These are phyloP conservation scores for Catocala nupta DNA, from an alignment of 2,888 invertebrate genomes.

Conservation along the genomic window DNA sequence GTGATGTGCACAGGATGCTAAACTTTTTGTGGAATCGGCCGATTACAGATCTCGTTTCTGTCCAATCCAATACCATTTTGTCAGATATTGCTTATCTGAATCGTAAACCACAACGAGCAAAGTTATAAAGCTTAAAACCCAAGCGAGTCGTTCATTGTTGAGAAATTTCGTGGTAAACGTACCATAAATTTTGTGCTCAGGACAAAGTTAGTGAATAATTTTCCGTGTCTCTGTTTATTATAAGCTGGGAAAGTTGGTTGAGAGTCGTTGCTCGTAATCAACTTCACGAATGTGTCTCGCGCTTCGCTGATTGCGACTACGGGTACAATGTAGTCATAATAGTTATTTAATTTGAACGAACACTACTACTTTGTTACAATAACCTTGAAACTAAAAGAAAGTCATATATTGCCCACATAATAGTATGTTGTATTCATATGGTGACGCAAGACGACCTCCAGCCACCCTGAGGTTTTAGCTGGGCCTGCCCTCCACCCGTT, in stretches of 20 bases:
- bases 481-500: too few species aligned
- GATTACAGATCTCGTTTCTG: constrained; percentile 31
- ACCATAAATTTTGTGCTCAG: constrained; percentile 83
- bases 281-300: constrained; percentile 71
- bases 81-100: constrained; percentile 64
- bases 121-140: constrained; percentile 79
- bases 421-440: too few species aligned
- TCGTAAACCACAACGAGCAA: constrained; percentile 66
- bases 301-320: constrained; percentile 64
- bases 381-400: too few species aligned
- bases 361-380: too few species aligned
- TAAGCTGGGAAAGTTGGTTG: constrained; percentile 78
- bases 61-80: constrained; percentile 49
- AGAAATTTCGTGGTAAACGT: constrained; percentile 83
- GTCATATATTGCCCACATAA: too few species aligned
- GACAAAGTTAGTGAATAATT: constrained; percentile 84
- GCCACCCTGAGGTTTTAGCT: too few species aligned
- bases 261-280: constrained; percentile 77
- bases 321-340: constrained; percentile 20
- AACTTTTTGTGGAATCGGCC: constrained; percentile 12
- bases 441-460: too few species aligned
- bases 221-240: constrained; percentile 86
- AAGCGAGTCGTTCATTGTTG: constrained; percentile 82
- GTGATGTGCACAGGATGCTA: constrained; percentile 1
- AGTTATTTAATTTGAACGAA: too few species aligned